phyloP scores from a whole-genome alignment of 2,113 vertebrate genomes.

The Megatriorchis doriae region DNA sequence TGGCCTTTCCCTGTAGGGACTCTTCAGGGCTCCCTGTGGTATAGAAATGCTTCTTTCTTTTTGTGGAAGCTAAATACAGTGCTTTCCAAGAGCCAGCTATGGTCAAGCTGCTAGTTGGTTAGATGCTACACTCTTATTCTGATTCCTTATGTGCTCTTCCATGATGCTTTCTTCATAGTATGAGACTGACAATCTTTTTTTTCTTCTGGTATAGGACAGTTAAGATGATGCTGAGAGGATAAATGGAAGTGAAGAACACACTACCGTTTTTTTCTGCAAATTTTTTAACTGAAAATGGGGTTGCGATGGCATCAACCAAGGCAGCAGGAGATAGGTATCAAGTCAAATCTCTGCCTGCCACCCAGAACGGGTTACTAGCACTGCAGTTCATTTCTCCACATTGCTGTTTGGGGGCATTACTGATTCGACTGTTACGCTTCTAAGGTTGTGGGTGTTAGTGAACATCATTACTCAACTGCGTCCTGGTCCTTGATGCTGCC shows the following conservation, averaged over 20 bases:
- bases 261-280: neutral
- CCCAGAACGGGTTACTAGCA: neutral
- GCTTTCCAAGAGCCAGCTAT: neutral
- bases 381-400: accelerated
- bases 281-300: neutral
- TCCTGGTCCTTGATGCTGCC: neutral
- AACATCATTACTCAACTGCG: neutral
- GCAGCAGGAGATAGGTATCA: neutral
- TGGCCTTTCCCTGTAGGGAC: neutral
- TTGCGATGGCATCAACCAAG: neutral
- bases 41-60: neutral
- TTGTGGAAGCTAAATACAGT: neutral
- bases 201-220: neutral
- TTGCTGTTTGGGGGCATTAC: neutral
- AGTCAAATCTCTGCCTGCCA: neutral
- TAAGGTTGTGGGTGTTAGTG: accelerated
- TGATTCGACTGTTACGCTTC: neutral
- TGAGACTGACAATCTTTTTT: neutral
- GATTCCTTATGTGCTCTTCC: neutral
- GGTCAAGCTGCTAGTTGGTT: neutral
- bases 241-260: neutral
- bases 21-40: neutral
- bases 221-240: neutral
- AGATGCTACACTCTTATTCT: neutral
- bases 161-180: neutral